Base-by-base conservation (phyloP, 2,113 vertebrate genomes). In the Trochalopteron elliotii region DNA sequence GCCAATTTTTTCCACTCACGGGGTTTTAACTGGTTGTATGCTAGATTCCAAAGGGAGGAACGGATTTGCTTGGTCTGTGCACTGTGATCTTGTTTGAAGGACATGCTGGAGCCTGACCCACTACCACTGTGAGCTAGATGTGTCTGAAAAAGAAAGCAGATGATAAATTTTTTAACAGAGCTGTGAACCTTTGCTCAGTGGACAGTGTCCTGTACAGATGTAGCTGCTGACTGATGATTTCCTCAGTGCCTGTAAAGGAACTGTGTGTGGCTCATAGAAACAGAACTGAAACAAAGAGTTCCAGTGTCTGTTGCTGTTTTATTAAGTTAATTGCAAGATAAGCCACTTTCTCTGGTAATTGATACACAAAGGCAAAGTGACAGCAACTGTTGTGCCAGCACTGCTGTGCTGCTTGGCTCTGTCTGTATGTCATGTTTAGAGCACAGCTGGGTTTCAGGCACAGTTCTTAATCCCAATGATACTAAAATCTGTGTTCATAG, bases 51-150 rank as follows among this genome's bases (percentile, higher is more conserved):
- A 57, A 98, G 97, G n/a, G 96, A 97, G 2, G 61, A 96, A 33
- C 98, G 97, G 33, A 99, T 88, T 81, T 97, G 97, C 95, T 98
- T 98, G 50, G 98, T 99, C 89, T 98, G 97, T 24, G n/a, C 40
- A 40, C 97, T 98, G 9, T 99, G 99, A 96, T 99, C 99, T 81
- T 98, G 98, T 97, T 98, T 99, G 97, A 99, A 99, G 60, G 98
- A 98, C 86, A 99, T 83, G 1, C 96, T 69, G 55, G 91, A 97
- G 86, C 97, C 95, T 93, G 96, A 89, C 72, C 94, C 81, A 11
- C 83, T 97, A 79, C 95, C 95, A 93, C 93, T 89, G 55, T 81
- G 94, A 87, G 95, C 97, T 5, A 90, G 40, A 80, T 96, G 95
- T 63, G 93, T 92, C 98, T 99, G 96, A 94, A 98, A 97, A 95